A percentile compares a stretch with the other conserved stretches of the same genome.
These are phyloP conservation scores for Tetragonisca angustula DNA, from an alignment of 2,888 invertebrate species.

Conservation along the genomic window DNA sequence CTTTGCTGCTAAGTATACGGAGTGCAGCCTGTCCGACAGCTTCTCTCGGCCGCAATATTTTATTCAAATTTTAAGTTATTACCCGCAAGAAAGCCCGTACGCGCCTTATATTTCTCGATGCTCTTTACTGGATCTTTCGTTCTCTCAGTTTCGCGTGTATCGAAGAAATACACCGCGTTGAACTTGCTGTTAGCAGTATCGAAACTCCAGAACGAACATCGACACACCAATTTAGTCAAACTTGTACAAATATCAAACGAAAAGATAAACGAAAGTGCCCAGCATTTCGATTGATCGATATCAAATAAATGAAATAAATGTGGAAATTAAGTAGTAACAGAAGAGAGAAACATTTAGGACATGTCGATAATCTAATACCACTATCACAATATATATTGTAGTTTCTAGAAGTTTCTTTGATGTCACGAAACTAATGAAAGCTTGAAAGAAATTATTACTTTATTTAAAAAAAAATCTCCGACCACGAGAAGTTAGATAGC, in stretches of 20 bases:
- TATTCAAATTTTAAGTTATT: constrained; percentile 56
- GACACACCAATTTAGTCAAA: neutral
- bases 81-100: constrained; percentile 23
- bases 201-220: neutral
- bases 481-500: neutral
- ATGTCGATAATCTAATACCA: too few relatives aligned
- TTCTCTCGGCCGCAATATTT: constrained; percentile 53
- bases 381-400: too few relatives aligned
- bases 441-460: too few relatives aligned
- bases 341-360: too few relatives aligned
- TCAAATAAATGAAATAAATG: too few relatives aligned
- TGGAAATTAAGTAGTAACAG: too few relatives aligned
- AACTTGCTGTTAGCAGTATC: too few relatives aligned
- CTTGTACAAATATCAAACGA: neutral
- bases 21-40: constrained; percentile 43
- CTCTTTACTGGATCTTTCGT: neutral
- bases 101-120: constrained; percentile 24
- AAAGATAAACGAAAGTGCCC: too few relatives aligned
- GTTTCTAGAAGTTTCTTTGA: too few relatives aligned
- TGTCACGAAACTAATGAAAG: too few relatives aligned
- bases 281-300: too few relatives aligned
- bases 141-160: constrained; percentile 3
- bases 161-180: neutral
- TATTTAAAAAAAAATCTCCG: neutral
- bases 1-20: constrained; percentile 55